Conservation (phyloP, 2,888 invertebrate species). For the Ochropacha duplaris region DNA sequence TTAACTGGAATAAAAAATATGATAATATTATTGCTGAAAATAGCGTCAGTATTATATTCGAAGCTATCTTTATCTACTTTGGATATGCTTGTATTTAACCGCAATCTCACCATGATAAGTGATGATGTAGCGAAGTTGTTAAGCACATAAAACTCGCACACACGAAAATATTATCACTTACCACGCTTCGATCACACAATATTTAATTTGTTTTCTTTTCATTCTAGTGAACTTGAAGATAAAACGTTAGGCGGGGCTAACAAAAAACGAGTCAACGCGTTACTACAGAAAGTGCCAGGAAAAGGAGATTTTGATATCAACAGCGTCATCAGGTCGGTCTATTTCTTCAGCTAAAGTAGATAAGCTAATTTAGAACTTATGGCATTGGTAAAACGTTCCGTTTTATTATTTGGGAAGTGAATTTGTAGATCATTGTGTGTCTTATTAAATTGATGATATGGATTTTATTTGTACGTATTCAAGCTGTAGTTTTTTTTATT, state of each 20-base stretch:
- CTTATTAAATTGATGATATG: conserved; percentile 2
- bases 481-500: background rate
- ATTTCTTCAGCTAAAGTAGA: conserved; percentile 90
- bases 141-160: no score
- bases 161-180: no score
- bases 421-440: conserved; percentile 25
- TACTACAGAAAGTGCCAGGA: conserved; percentile 85
- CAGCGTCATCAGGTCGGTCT: conserved; percentile 89
- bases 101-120: no score
- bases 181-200: no score
- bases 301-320: conserved; percentile 91
- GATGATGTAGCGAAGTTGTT: no score
- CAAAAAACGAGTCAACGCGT: conserved; percentile 84
- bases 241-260: conserved; percentile 79
- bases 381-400: conserved; percentile 9
- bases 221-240: conserved; percentile 66
- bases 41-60: no score
- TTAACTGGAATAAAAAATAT: no score
- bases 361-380: conserved; percentile 6
- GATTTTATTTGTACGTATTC: background rate
- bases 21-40: no score
- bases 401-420: conserved; percentile 4
- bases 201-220: background rate
- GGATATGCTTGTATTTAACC: no score
- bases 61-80: no score